Evolutionary conservation across 2,888 invertebrate species (phyloP), one percentile per base, ranked within the genome.

Genomic region (Oxycera nigricornis): DNA sequence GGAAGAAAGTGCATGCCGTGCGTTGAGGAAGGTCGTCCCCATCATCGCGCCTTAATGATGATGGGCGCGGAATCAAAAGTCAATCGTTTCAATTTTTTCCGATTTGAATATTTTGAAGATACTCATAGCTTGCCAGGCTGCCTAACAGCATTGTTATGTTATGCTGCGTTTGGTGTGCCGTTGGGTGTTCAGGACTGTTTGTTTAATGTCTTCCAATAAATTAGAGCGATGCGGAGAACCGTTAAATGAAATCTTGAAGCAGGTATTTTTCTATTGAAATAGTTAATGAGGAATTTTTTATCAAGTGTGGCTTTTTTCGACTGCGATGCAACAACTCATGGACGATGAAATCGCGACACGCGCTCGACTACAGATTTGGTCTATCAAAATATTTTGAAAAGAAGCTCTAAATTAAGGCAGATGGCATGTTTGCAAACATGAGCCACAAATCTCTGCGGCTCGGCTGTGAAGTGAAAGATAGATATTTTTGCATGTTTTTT

Each of bases 1-100:
- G 24, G 20, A 41, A 67, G 70, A 73, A 28, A 65, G 52, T 67
- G 68, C 68, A 41, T 61, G 67, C 35, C 39, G 55, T 28, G n/a
- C 59, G 28, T 39, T 55, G 46, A 70, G 61, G 70, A 74, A 74
- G 70, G 59, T 52, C 65, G 68, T 41, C 55, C 68, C 31, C 26
- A 31, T 65, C 30, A 26, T 31, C 61, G 61, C 20, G 31, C n/a
- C 17, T 35, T 61, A 28, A 20, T 62, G 24, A 22, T 30, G 39
- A 41, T 65, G 35, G 65, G 65, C 65, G 11, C 35, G 65, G 65
- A 65, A 65, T 65, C 65, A 65, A 65, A 65, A 65, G 65, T 65
- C 39, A 39, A 65, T 41, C 39, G 14, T 65, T 39, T 41, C 7
- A 65, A 65, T 35, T 65, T 65, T 65, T 24, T 14, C 26, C 30